Evolutionary conservation across 92 coral and sea anemone species (phyloP), one percentile per base, ranked within the genome.

Genomic region (Porites cylindrica): DNA sequence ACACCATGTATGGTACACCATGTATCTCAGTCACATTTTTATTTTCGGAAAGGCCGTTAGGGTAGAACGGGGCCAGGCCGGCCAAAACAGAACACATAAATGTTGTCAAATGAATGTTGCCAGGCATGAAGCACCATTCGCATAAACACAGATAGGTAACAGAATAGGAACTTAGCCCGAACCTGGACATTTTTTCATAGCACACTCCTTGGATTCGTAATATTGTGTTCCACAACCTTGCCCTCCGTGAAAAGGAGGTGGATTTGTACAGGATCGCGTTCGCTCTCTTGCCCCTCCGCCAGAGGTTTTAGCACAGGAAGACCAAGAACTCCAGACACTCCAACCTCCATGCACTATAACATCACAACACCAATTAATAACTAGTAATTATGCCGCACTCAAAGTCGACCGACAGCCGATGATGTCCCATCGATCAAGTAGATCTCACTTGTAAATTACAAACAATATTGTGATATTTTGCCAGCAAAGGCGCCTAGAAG

Each of bases 321-420:
- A 80, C 84, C 84, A 80, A 21, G 84, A 52, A 52, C 75, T 24
- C 84, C 84, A 80, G 51, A 24, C 84, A 50, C 65, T 80, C 84
- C 84, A 80, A 1, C 75, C 65, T 0, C 84, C 84, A 21, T 80
- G 9, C 84, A 80, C 84, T 80, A 60, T 5, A 7, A 66, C 56
- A 62, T 38, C 47, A 38, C 47, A 38, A 38, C 47, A 38, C 47
- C 47, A 38, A 38, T 38, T 38, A 38, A 38, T 38, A 38, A 4
- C 47, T 38, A 38, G 47, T 38, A 38, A 38, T 38, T 38, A 38
- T 38, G 47, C 47, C 6, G 47, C 47, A 38, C 47, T 38, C 47
- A 38, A 38, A 38, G 47, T 38, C 47, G 47, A 6, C 43, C 43
- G 43, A 32, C 43, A 32, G 43, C 0, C 43, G 43, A 32, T 38